These are phyloP conservation scores for Sturmia bella DNA, from an alignment of 2,888 invertebrate species.

Conservation along the genomic window DNA sequence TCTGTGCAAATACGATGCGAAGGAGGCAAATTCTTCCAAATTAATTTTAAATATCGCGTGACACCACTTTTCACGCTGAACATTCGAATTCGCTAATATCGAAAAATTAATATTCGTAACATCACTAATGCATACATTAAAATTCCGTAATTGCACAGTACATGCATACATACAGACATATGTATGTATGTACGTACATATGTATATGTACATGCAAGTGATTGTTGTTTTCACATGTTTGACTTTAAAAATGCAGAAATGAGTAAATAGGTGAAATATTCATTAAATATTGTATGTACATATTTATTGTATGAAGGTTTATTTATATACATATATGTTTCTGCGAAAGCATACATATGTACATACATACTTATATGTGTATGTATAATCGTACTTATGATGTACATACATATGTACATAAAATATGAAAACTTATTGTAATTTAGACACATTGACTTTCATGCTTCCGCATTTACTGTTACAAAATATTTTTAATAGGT, in stretches of 20 bases:
- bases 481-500: conserved; percentile 55
- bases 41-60: too few relatives aligned
- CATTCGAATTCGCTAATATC: too few relatives aligned
- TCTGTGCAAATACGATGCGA: too few relatives aligned
- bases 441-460: conserved; percentile 62
- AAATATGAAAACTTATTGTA: conserved; percentile 43
- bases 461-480: conserved; percentile 65
- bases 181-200: neutral
- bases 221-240: neutral
- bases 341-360: neutral
- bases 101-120: too few relatives aligned
- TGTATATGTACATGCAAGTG: neutral
- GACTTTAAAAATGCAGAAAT: too few relatives aligned
- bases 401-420: conserved; percentile 7
- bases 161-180: conserved; percentile 1
- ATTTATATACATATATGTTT: neutral
- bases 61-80: too few relatives aligned
- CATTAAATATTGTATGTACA: too few relatives aligned
- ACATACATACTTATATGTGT: neutral
- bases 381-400: neutral
- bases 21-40: too few relatives aligned
- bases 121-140: too few relatives aligned
- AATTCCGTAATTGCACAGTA: too few relatives aligned
- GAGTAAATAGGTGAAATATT: too few relatives aligned
- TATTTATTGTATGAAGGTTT: too few relatives aligned